Evolutionary conservation across 1,140 invertebrate species (phyloP).

Genomic region (Lepidurus arcticus): DNA sequence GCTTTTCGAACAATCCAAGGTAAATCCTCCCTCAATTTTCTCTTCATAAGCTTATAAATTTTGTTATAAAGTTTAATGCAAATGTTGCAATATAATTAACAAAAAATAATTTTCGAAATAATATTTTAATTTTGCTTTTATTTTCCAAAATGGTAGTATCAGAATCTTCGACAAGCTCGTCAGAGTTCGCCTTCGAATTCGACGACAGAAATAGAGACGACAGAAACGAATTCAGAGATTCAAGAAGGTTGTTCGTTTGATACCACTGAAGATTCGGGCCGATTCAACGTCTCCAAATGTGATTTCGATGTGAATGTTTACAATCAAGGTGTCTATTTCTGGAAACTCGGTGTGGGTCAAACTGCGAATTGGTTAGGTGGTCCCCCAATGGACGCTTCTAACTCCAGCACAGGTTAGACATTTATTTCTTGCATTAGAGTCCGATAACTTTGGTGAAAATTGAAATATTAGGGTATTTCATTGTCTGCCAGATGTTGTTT

Average conservation of each 20-base stretch:
- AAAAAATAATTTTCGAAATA: neutral
- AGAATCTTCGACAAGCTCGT: neutral
- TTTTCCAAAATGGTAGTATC: neutral
- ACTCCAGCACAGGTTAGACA: neutral
- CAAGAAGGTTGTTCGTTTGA: neutral
- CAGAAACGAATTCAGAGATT: neutral
- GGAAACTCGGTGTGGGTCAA: conserved; percentile 5
- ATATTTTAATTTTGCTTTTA: neutral
- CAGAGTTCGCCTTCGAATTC: neutral
- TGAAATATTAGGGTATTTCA: no score
- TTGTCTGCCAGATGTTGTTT: no score
- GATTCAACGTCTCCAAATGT: neutral
- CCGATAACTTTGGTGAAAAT: no score
- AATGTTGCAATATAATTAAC: no score
- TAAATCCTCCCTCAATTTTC: neutral
- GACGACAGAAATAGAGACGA: neutral
- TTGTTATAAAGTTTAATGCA: no score
- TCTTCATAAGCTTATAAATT: no score
- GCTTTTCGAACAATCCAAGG: neutral
- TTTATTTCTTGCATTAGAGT: no score
- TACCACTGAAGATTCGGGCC: neutral
- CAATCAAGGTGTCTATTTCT: conserved; percentile 13
- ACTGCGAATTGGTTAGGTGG: neutral
- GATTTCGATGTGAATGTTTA: neutral
- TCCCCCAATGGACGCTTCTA: neutral